These are phyloP conservation scores for Rhizoglyphus robini DNA, from an alignment of 1,140 invertebrate genomes.

Conservation along the genomic window DNA sequence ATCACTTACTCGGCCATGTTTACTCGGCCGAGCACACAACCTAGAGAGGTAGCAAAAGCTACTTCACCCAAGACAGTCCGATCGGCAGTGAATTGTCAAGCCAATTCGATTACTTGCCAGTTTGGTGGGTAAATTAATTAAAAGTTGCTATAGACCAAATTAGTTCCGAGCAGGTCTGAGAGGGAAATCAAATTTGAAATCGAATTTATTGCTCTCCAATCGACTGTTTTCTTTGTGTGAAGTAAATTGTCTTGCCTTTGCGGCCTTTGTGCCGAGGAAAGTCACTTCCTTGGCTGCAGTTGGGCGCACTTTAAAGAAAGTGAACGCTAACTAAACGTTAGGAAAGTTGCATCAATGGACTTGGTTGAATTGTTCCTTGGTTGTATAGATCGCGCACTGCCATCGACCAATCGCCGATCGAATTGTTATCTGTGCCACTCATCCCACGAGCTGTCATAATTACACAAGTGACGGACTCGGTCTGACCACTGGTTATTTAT, in stretches of 20 bases:
- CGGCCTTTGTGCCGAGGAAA: no score
- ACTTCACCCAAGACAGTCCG: not conserved
- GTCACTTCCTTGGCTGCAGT: no score
- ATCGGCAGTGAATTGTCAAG: not conserved
- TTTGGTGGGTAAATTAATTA: constrained; percentile 10
- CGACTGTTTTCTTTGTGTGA: no score
- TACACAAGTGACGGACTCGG: not conserved
- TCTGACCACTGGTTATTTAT: not conserved
- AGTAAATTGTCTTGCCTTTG: no score
- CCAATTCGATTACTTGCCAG: not conserved
- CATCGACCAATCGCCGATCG: not conserved
- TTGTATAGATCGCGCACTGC: no score
- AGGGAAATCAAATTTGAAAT: not conserved
- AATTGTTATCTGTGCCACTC: not conserved
- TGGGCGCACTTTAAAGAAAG: no score
- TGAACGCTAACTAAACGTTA: no score
- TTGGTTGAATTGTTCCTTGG: no score
- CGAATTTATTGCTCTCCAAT: no score
- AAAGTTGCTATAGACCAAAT: constrained; percentile 7
- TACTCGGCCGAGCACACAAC: not conserved
- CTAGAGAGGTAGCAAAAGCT: no score
- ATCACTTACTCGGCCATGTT: not conserved
- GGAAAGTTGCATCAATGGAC: no score
- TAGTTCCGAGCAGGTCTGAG: not conserved
- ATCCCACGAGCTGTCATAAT: not conserved